Conservation (phyloP, 2,888 invertebrate genomes). For the Acanthosepion esculentum region DNA sequence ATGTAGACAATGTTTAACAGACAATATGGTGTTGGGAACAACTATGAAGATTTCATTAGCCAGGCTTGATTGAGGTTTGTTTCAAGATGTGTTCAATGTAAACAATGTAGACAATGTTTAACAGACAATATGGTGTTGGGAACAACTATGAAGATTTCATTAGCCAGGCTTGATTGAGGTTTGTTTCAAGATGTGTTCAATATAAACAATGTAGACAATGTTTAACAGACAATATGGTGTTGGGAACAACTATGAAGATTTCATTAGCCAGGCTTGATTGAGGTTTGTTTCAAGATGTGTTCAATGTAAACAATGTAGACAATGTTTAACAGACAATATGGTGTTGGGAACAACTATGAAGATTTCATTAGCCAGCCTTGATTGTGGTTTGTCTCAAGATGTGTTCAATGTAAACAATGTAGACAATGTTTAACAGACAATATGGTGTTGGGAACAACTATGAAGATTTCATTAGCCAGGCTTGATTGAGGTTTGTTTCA, state of each 20-base stretch:
- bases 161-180: not conserved
- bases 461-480: not conserved
- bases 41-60: not conserved
- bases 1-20: not conserved
- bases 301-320: no score
- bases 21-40: not conserved
- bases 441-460: constrained; percentile 4
- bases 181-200: not conserved
- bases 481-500: not conserved
- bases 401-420: no score
- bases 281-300: not conserved
- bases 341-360: not conserved
- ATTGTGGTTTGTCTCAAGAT: not conserved
- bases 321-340: not conserved
- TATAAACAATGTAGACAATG: no score
- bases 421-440: not conserved
- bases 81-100: no score
- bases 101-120: no score
- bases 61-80: not conserved
- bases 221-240: not conserved
- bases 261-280: not conserved
- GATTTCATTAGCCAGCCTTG: not conserved
- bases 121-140: not conserved
- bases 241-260: not conserved
- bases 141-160: not conserved